Percentiles rank a stretch among this genome's conserved stretches.
Conservation (phyloP, 2,888 invertebrate species). For the Drosophila emarginata region DNA sequence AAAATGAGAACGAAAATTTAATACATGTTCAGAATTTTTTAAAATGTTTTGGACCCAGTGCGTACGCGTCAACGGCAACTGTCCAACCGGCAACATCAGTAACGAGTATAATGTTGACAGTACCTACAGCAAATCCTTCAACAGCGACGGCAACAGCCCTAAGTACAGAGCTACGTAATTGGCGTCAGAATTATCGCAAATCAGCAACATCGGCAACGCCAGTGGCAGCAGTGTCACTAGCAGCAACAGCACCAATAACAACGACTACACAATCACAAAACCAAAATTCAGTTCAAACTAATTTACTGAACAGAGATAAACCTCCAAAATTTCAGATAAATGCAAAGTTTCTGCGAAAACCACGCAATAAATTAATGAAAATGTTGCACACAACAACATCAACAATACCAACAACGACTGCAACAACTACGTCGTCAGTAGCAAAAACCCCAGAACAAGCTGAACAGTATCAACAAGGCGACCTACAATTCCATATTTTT, state of each 20-base stretch:
- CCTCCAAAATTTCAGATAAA: conserved; percentile 80
- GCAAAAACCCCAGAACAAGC: conserved; percentile 4
- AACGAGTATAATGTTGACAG: neutral
- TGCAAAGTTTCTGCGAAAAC: conserved; percentile 80
- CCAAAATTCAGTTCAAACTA: conserved; percentile 14
- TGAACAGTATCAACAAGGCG: conserved; percentile 18
- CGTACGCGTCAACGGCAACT: conserved; percentile 37
- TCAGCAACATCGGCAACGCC: conserved; percentile 8
- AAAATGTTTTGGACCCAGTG: conserved; percentile 76
- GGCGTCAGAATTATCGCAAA: conserved; percentile 52
- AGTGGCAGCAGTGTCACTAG: neutral
- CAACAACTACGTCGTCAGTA: conserved; percentile 16
- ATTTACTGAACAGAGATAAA: conserved; percentile 45
- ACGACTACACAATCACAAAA: conserved; percentile 25
- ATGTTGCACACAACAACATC: conserved; percentile 54
- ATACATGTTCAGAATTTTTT: conserved; percentile 79
- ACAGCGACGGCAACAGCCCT: conserved; percentile 9
- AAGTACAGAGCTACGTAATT: conserved; percentile 54
- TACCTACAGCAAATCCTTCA: conserved; percentile 2
- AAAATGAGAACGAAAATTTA: conserved; percentile 67
- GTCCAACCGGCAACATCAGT: neutral
- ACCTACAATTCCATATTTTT: conserved; percentile 48
- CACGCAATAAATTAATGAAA: conserved; percentile 73
- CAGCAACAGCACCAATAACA: conserved; percentile 12
- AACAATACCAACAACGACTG: conserved; percentile 19